A percentile compares a stretch with the other conserved stretches of the same genome.
Conservation (phyloP, 1,140 invertebrate genomes). For the Drosophila miranda region DNA sequence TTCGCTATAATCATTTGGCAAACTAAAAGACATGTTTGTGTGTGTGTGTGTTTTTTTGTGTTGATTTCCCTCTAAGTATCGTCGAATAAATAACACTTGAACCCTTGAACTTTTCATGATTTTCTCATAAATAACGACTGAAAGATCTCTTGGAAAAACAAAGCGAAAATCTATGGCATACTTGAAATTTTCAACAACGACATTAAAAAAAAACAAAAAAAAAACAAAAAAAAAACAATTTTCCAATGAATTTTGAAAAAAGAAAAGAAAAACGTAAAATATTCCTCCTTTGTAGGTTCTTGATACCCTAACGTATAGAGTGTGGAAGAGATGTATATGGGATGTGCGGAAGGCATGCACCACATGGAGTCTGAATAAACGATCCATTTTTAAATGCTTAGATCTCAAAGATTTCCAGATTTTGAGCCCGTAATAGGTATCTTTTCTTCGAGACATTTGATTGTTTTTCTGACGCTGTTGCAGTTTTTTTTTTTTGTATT, state of each 20-base stretch:
- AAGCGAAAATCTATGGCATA: constrained; percentile 39
- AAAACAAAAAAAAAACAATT: constrained; percentile 51
- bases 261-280: constrained; percentile 14
- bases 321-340: no score
- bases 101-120: constrained; percentile 1
- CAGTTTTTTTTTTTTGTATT: constrained; percentile 54
- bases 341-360: no score
- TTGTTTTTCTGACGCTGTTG: constrained; percentile 42
- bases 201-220: constrained; percentile 45
- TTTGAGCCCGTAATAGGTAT: constrained; percentile 2
- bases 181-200: constrained; percentile 43
- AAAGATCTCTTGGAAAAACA: constrained; percentile 1
- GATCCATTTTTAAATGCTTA: no score
- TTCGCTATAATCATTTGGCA: no score
- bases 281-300: constrained; percentile 9
- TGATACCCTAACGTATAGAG: neutral
- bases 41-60: neutral
- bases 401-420: no score
- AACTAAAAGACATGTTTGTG: neutral
- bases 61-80: neutral
- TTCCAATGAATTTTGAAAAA: constrained; percentile 32
- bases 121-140: constrained; percentile 22
- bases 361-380: no score
- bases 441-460: constrained; percentile 1
- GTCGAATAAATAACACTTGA: constrained; percentile 12